Evolutionary conservation across 1,140 invertebrate genomes (phyloP).

Genomic region (Linepithema humile): DNA sequence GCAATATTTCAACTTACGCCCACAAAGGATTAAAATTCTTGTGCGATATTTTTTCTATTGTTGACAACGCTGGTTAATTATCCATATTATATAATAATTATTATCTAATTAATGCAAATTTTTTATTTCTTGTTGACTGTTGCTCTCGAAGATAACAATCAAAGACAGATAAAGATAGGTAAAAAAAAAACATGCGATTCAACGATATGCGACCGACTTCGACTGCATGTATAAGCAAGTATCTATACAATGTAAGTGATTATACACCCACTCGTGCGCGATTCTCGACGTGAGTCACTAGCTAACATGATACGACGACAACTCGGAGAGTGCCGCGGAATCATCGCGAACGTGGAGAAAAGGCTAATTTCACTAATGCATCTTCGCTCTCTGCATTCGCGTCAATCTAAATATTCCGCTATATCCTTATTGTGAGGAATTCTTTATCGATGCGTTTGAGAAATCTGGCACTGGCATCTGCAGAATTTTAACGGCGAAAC

Average conservation of each 20-base stretch:
- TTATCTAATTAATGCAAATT: too few relatives aligned
- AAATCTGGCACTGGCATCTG: too few relatives aligned
- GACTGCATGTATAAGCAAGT: constrained; percentile 7
- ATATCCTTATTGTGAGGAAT: background rate
- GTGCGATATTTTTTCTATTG: background rate
- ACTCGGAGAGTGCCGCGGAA: constrained; percentile 28
- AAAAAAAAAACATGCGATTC: background rate
- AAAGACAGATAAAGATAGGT: background rate
- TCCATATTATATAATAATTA: background rate
- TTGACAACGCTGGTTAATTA: background rate
- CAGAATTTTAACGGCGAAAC: background rate
- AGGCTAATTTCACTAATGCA: background rate
- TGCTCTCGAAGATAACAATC: background rate
- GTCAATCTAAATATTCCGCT: background rate
- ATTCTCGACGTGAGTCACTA: constrained; percentile 70
- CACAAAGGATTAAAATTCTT: background rate
- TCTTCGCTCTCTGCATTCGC: background rate
- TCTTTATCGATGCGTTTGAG: background rate
- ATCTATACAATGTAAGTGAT: constrained; percentile 56
- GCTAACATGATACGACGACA: constrained; percentile 26
- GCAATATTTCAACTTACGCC: too few relatives aligned
- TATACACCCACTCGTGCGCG: constrained; percentile 62
- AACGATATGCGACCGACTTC: background rate
- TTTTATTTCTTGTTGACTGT: too few relatives aligned
- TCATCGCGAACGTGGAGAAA: constrained; percentile 12